Conservation (phyloP, 1,140 invertebrate species). For the Tetragnatha versicolor region DNA sequence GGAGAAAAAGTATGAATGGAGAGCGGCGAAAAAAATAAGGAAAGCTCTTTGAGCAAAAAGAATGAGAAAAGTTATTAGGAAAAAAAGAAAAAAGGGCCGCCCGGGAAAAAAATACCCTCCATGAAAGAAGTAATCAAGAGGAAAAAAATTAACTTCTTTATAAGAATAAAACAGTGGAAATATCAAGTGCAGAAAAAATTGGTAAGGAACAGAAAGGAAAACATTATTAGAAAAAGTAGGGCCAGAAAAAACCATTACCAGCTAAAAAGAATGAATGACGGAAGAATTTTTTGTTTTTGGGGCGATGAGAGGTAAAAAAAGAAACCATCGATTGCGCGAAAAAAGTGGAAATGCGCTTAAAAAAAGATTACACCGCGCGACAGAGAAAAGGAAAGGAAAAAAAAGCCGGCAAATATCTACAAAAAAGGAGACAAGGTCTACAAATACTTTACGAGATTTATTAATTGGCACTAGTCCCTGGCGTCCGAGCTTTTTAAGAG, state of each 20-base stretch:
- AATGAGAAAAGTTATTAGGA: constrained; percentile 54
- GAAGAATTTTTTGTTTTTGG: background rate
- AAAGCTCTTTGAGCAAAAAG: constrained; percentile 54
- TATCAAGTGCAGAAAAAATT: constrained; percentile 37
- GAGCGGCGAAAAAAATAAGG: constrained; percentile 12
- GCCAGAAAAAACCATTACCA: constrained; percentile 38
- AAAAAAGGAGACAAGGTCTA: constrained; percentile 34
- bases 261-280: constrained; percentile 8
- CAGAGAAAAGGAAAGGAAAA: constrained; percentile 25
- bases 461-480: constrained; percentile 47
- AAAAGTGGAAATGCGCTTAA: constrained; percentile 37
- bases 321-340: constrained; percentile 26
- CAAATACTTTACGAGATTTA: constrained; percentile 55
- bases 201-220: constrained; percentile 26
- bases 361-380: constrained; percentile 46
- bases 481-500: constrained; percentile 29
- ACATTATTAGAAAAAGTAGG: constrained; percentile 38
- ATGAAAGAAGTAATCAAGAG: constrained; percentile 54
- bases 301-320: background rate
- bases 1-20: constrained; percentile 51
- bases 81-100: constrained; percentile 1
- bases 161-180: constrained; percentile 42
- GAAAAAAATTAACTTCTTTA: constrained; percentile 46
- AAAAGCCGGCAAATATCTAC: constrained; percentile 22
- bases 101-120: constrained; percentile 39